phyloP scores from a whole-genome alignment of 2,113 vertebrate genomes.

The Prunella himalayana region DNA sequence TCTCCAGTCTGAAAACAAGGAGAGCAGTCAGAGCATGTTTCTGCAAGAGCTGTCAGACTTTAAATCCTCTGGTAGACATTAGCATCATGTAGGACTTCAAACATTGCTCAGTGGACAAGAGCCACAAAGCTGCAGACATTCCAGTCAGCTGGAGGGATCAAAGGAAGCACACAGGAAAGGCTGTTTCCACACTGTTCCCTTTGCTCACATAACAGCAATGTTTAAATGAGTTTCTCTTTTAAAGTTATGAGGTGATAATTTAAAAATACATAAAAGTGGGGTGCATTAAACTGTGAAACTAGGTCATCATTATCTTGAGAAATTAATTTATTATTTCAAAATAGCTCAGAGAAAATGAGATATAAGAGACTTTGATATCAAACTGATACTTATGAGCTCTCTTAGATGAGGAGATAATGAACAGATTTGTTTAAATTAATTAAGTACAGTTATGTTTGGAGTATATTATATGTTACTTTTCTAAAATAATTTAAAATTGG shows the following conservation, averaged over 20 bases:
- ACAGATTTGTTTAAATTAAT: neutral
- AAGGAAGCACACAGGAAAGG: neutral
- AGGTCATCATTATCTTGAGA: conserved; percentile 4
- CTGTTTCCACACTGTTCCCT: neutral
- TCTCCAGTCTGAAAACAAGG: neutral
- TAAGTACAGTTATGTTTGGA: neutral
- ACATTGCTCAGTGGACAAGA: neutral
- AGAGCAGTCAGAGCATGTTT: neutral
- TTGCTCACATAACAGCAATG: neutral
- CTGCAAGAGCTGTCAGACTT: neutral
- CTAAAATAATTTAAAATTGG: neutral
- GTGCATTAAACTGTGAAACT: neutral
- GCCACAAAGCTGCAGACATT: neutral
- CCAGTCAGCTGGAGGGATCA: conserved; percentile 3
- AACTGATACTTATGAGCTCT: neutral
- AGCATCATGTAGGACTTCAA: neutral
- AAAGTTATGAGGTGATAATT: conserved; percentile 26
- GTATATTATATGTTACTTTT: neutral
- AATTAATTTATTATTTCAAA: conserved; percentile 31
- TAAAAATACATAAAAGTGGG: conserved; percentile 31
- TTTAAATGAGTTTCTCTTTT: conserved; percentile 28
- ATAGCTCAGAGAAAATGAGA: neutral
- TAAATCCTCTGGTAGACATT: neutral
- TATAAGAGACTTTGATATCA: neutral
- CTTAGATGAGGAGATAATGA: neutral